Base-by-base conservation (phyloP, 2,888 invertebrate species). In the Subacronicta megacephala region DNA sequence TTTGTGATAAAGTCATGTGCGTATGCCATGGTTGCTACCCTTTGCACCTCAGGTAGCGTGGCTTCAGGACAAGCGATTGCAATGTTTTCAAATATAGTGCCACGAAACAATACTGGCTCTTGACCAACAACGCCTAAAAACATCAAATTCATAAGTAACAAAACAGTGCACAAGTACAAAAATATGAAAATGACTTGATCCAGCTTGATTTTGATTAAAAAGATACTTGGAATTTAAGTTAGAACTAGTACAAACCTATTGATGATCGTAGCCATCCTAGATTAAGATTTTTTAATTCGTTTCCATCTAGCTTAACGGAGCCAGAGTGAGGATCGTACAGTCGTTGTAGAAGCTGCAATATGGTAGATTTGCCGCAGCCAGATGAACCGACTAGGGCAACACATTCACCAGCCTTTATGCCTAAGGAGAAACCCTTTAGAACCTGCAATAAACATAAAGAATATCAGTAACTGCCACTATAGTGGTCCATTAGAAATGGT, bases 31-130 rank as follows among this genome's bases (percentile, higher is more conserved):
- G 95, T 95, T 1, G 97, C 97, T 0, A 97, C 97, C 53, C 95
- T 91, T 80, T 96, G 95, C 44, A 97, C 96, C 70, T 97, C 97
- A 62, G 95, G 95, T 57, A 95, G 91, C 0, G 95, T 95, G n/a
- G 96, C 96, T 57, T 95, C 94, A 9, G 96, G 95, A 74, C 95
- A 95, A 9, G 98, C 98, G 78, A 97, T 97, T 0, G 97, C 90
- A 61, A 95, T 95, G 72, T 95, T 95, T 31, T 95, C 95, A 29
- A 95, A 95, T 65, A 98, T 97, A 7, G 96, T 96, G 26, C 97
- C 96, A 52, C 96, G 96, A 89, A 98, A 98, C 12, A 98, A 92
- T 1, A 97, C 96, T 0, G 98, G 98, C 75, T 98, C 98, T 89
- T 98, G 98, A 0, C 98, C 98, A 0, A 98, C 98, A 17, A 98